Evolutionary conservation across 2,113 vertebrate genomes (phyloP).

Genomic region (Nematolebias whitei): DNA sequence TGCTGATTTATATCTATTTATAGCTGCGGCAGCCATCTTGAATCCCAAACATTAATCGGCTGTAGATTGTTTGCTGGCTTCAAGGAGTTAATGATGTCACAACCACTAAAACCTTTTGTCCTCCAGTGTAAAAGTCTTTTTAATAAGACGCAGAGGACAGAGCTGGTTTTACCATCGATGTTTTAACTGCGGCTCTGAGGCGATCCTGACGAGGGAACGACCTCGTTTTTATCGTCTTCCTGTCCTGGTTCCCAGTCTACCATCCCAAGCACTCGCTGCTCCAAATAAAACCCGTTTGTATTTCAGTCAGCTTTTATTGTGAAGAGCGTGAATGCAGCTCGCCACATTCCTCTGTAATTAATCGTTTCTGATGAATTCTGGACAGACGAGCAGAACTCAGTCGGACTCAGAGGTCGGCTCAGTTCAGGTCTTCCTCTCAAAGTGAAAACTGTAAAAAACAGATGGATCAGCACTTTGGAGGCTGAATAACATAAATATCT

Average conservation of each 20-base stretch:
- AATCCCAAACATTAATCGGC: too few relatives aligned
- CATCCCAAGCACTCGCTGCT: constrained; percentile 48
- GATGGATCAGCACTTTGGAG: too few relatives aligned
- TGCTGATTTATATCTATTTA: too few relatives aligned
- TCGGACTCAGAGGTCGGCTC: background rate
- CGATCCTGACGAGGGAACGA: constrained; percentile 10
- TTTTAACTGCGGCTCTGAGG: constrained; percentile 2
- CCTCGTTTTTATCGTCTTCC: constrained; percentile 1
- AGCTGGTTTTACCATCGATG: background rate
- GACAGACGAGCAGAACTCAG: constrained; percentile 9
- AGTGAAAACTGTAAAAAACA: constrained; percentile 28
- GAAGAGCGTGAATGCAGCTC: constrained; percentile 54
- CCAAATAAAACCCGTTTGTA: constrained; percentile 64
- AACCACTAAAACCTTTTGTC: too few relatives aligned
- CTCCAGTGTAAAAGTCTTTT: too few relatives aligned
- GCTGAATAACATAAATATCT: background rate
- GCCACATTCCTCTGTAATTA: constrained; percentile 46
- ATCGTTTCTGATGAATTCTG: constrained; percentile 35
- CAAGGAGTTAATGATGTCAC: too few relatives aligned
- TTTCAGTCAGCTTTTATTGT: constrained; percentile 50
- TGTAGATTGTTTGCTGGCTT: too few relatives aligned
- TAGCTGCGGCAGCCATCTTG: too few relatives aligned
- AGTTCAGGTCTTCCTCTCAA: constrained; percentile 1
- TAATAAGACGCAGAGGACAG: background rate
- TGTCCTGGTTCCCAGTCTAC: too few relatives aligned